Base-by-base conservation (phyloP, 2,113 vertebrate genomes). In the Hipposideros armiger region DNA sequence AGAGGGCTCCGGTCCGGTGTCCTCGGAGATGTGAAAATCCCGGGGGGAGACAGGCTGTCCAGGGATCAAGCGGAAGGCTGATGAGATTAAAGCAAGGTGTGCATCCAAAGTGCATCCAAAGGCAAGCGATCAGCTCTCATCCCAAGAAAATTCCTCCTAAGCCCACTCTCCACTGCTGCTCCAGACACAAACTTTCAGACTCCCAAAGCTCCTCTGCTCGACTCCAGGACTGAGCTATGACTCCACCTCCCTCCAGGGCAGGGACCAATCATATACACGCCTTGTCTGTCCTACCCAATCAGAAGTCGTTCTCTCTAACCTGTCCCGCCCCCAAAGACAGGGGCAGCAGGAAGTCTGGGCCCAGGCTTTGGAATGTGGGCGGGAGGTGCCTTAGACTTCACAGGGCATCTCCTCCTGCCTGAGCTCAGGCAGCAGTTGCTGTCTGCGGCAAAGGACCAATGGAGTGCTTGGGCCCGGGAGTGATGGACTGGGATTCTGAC, bases 301-400 rank as follows among this genome's bases (percentile, higher is more conserved):
- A 90, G 13, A 89, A 97, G 92, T 92, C 96, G 52, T 0, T 0
- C 6, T 94, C 64, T 83, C n/a, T 20, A 0, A 3, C 2, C 9
- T 32, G 20, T 54, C 80, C 97, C 97, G n/a, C 95, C 95, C 30
- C 58, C 84, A 36, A 62, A 76, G 72, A 56, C 77, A 22, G 76
- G 76, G 73, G 30, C 62, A 0, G 1, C 2, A 56, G 67, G 62
- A 91, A 83, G 86, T 85, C 97, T 87, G 91, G 74, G 70, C 95
- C 95, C 93, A 92, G 67, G 67, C 94, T 67, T 81, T 69, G 98
- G 98, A 98, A 98, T 98, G 98, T 95, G 85, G 98, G 98, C 93
- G 87, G 95, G 87, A 77, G 4, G 36, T 9, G 7, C 58, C 72
- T 5, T 30, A 7, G 47, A 56, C 97, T 80, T 97, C 97, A 97